Base-by-base conservation (phyloP, 2,888 invertebrate genomes). In the Cantharis flavilabris region DNA sequence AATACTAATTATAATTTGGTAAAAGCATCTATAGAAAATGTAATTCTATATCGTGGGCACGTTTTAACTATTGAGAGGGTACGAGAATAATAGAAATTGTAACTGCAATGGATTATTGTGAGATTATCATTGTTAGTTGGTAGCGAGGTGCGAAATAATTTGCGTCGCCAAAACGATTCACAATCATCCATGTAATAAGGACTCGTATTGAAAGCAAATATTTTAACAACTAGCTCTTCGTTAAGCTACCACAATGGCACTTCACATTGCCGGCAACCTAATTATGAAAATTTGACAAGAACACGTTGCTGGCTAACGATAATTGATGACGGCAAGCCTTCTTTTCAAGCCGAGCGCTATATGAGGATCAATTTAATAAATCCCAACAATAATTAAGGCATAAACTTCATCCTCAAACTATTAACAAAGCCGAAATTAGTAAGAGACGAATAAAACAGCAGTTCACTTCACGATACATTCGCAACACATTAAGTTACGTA, bases 231-330 rank as follows among this genome's bases (percentile, higher is more conserved):
- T 82, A 84, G 84, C 84, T 85, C 83, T 85, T 86, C 85, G 84
- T 84, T 85, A 85, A 82, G 81, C 82, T 82, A 80, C 83, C 82
- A 86, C 86, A 86, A 86, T 86, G 85, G 84, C 86, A 87, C 85
- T 86, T 85, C 84, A 83, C 85, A 83, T 79, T 84, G 84, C 82
- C 85, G 85, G 83, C 84, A 85, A 85, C 84, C 87, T 87, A 87
- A 87, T 87, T 87, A 87, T 87, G 86, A 87, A 86, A 86, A 87
- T 87, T 87, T 86, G 87, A 87, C 87, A 86, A 86, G 86, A 86
- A 87, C 86, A 85, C 86, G 84, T 84, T 84, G 84, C 84, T 81
- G 85, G 83, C 85, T 87, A 87, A 87, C 86, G 86, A 87, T 87
- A 87, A 87, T 87, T 87, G 83, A 83, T 83, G 81, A 83, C 82